A percentile compares a stretch with the other conserved stretches of the same genome.
phyloP scores from a whole-genome alignment of 2,113 vertebrate species.

The Neogobius melanostomus region DNA sequence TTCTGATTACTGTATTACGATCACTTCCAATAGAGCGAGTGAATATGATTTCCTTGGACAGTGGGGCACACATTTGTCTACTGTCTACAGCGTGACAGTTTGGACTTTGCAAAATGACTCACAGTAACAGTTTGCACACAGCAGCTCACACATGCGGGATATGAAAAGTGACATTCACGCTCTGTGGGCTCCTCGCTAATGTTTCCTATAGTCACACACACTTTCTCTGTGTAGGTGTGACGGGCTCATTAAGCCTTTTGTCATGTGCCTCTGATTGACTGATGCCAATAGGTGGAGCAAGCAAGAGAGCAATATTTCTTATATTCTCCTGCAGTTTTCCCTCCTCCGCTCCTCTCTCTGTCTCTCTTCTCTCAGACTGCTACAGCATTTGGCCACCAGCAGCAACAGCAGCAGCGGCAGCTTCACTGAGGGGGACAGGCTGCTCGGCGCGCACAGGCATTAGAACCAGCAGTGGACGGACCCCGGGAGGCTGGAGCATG shows the following conservation, averaged over 20 bases:
- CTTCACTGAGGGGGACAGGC: constrained; percentile 45
- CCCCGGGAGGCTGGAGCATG: constrained; percentile 47
- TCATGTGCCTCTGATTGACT: constrained; percentile 40
- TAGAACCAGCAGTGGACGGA: constrained; percentile 34
- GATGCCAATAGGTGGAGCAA: constrained; percentile 49
- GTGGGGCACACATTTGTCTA: not conserved
- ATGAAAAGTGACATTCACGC: constrained; percentile 11
- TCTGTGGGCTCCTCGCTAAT: not conserved
- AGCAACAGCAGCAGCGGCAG: constrained; percentile 48
- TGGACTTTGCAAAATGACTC: not conserved
- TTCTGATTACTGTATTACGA: not conserved
- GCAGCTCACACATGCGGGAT: constrained; percentile 8
- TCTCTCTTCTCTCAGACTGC: constrained; percentile 41
- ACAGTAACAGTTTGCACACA: constrained; percentile 9
- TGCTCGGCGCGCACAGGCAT: constrained; percentile 30
- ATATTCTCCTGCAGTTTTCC: constrained; percentile 23
- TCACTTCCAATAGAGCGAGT: not conserved
- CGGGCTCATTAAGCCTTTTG: constrained; percentile 43
- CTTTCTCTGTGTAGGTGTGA: constrained; percentile 18
- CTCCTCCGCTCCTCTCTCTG: constrained; percentile 29
- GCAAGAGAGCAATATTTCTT: constrained; percentile 31
- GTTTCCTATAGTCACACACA: not conserved
- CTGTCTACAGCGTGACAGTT: not conserved
- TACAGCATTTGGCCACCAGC: constrained; percentile 57
- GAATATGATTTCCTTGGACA: not conserved